Evolutionary conservation across 2,888 invertebrate genomes (phyloP).

Genomic region (Spodoptera picta): DNA sequence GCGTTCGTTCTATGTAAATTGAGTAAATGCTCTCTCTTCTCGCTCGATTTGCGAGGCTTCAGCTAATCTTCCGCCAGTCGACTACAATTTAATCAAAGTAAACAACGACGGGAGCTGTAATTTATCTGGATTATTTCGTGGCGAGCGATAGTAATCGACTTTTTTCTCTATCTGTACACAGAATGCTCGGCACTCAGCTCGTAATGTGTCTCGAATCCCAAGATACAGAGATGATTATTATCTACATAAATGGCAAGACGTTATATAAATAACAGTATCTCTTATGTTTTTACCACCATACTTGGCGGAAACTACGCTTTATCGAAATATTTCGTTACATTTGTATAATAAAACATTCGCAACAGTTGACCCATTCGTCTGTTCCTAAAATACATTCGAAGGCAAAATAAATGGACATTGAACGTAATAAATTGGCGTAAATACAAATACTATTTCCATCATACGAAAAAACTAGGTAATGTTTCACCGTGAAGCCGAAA

Average conservation of each 20-base stretch:
- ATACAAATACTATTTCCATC: conserved; percentile 58
- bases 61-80: conserved; percentile 87
- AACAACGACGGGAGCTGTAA: conserved; percentile 85
- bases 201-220: conserved; percentile 75
- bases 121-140: conserved; percentile 88
- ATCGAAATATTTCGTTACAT: conserved; percentile 65
- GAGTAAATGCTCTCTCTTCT: conserved; percentile 83
- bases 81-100: conserved; percentile 89
- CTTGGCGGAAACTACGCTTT: conserved; percentile 59
- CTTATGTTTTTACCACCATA: conserved; percentile 64
- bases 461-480: conserved; percentile 39
- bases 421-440: conserved; percentile 68
- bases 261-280: conserved; percentile 66
- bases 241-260: conserved; percentile 73
- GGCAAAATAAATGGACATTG: conserved; percentile 69
- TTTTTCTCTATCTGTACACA: conserved; percentile 79
- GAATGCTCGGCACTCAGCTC: conserved; percentile 64
- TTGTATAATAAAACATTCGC: conserved; percentile 72
- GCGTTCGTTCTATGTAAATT: conserved; percentile 85
- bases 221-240: conserved; percentile 78
- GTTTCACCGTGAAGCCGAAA: conserved; percentile 39
- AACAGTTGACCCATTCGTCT: conserved; percentile 75
- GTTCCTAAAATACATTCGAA: conserved; percentile 67
- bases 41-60: conserved; percentile 86
- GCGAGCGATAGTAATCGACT: conserved; percentile 85